Conservation (phyloP, 2,113 vertebrate species). For the Plectropomus leopardus region DNA sequence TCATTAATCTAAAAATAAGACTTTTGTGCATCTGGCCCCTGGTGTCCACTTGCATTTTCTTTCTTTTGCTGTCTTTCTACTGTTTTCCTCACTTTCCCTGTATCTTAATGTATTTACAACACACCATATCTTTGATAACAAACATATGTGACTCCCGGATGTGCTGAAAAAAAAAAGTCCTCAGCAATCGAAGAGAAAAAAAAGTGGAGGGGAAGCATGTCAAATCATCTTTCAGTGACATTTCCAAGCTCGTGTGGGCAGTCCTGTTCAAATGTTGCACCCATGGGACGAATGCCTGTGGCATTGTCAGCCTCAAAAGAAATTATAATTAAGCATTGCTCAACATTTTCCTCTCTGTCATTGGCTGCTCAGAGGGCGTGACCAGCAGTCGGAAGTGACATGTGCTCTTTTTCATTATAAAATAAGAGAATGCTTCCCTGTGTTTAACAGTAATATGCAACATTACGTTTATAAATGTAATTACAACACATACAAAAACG, state of each 20-base stretch:
- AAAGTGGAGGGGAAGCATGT: background rate
- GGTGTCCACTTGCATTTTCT: too few relatives aligned
- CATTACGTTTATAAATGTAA: background rate
- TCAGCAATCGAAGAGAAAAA: background rate
- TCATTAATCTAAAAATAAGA: too few relatives aligned
- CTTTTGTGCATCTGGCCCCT: too few relatives aligned
- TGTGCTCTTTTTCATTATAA: background rate
- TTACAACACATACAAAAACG: background rate
- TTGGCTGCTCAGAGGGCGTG: slow-evolving; percentile 18
- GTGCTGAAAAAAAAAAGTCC: background rate
- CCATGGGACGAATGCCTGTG: slow-evolving; percentile 24
- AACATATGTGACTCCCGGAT: background rate
- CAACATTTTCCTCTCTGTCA: slow-evolving; percentile 23
- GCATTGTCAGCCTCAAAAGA: slow-evolving; percentile 19
- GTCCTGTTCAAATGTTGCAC: background rate
- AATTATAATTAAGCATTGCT: slow-evolving; percentile 29
- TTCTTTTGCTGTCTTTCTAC: too few relatives aligned
- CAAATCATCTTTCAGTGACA: slow-evolving; percentile 22
- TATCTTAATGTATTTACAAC: background rate
- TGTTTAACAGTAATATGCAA: background rate
- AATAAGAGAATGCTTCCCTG: background rate
- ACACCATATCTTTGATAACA: background rate
- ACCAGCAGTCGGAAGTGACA: background rate
- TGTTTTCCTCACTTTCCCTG: too few relatives aligned
- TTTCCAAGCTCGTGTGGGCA: background rate